These are phyloP conservation scores for Halocynthia aurantium DNA, from an alignment of 23 tunicate species.

Conservation along the genomic window DNA sequence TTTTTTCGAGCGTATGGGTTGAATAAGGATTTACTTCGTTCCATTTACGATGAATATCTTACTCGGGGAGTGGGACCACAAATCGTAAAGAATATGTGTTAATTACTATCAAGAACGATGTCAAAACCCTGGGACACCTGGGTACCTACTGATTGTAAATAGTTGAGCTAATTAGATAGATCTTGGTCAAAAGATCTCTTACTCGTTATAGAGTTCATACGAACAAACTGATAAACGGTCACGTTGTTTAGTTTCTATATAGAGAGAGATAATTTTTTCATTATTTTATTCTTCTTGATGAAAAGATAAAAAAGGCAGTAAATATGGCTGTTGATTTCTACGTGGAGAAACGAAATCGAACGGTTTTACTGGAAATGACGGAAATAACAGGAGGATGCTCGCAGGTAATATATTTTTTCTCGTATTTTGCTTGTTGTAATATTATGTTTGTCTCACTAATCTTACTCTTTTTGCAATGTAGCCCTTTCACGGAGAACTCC, in stretches of 20 bases:
- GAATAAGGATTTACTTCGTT: not conserved
- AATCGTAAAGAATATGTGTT: no score
- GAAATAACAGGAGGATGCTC: conserved; percentile 8
- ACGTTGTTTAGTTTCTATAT: no score
- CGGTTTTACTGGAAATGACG: conserved; percentile 10
- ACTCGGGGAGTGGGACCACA: no score
- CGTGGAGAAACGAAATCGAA: conserved; percentile 4
- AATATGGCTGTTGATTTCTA: conserved; percentile 2
- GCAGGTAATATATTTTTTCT: not conserved
- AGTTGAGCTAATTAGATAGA: no score
- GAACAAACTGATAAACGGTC: no score
- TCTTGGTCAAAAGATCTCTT: no score
- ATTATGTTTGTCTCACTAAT: not conserved
- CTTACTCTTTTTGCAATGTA: conserved; percentile 6
- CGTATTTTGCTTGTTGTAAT: not conserved
- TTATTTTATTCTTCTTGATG: no score
- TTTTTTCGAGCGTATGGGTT: not conserved
- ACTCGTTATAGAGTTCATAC: no score
- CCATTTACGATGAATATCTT: not conserved
- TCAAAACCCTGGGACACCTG: no score
- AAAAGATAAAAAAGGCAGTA: conserved; percentile 2
- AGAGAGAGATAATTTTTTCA: no score
- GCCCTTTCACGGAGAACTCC: conserved; percentile 43
- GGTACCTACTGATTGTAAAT: no score
- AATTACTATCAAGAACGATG: no score